Percentiles rank a stretch among this genome's conserved stretches.
These are phyloP conservation scores for Hedychridium roseum DNA, from an alignment of 2,888 invertebrate genomes.

Conservation along the genomic window DNA sequence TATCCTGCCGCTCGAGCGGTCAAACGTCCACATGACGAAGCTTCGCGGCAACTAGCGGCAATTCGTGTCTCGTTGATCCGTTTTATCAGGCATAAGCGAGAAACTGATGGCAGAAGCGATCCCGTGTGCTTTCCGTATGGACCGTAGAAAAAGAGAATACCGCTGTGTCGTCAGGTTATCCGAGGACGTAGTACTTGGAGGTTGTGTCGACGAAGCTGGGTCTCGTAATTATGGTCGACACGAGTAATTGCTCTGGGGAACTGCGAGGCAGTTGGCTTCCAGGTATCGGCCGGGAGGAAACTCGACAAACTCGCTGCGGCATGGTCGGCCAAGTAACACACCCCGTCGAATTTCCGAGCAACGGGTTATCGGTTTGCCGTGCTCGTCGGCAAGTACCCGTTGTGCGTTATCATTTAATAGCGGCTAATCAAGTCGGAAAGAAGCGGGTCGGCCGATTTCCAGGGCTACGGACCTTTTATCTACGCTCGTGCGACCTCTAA, in stretches of 20 bases:
- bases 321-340: conserved; percentile 10
- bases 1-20: too few species aligned
- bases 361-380: too few species aligned
- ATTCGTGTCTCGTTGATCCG: too few species aligned
- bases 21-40: too few species aligned
- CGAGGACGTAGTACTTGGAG: conserved; percentile 17
- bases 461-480: conserved; percentile 19
- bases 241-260: conserved; percentile 41
- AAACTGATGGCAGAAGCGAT: background rate
- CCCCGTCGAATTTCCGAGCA: too few species aligned
- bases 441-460: conserved; percentile 14
- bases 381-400: too few species aligned
- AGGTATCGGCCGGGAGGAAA: conserved; percentile 23
- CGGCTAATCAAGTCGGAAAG: conserved; percentile 23
- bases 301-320: conserved; percentile 23
- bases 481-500: conserved; percentile 23
- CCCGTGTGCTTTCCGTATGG: conserved; percentile 22
- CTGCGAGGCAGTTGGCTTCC: conserved; percentile 31
- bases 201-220: conserved; percentile 21
- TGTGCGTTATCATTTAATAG: too few species aligned
- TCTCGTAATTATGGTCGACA: conserved; percentile 36
- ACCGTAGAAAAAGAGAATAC: too few species aligned
- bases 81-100: too few species aligned
- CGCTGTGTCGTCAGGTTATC: too few species aligned
- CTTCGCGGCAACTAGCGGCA: too few species aligned